Conservation (phyloP, 1,140 invertebrate species). For the Grapholita molesta region DNA sequence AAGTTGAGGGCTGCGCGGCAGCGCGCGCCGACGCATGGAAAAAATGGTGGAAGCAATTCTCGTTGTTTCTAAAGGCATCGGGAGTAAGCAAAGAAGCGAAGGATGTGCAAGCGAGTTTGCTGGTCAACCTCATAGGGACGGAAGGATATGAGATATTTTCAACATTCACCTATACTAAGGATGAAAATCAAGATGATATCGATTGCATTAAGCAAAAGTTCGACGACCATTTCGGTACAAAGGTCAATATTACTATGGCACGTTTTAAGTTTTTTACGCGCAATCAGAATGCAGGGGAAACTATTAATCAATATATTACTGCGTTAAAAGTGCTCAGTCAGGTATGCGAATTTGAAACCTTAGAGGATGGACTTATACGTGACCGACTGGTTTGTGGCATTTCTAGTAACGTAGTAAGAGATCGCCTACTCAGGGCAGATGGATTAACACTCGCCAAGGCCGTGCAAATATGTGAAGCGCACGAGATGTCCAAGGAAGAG, state of each 20-base stretch:
- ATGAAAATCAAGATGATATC: too few species aligned
- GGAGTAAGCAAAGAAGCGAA: slow-evolving; percentile 22
- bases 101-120: slow-evolving; percentile 24
- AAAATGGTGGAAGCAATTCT: slow-evolving; percentile 27
- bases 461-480: too few species aligned
- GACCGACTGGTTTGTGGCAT: background rate
- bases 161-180: too few species aligned
- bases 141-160: too few species aligned
- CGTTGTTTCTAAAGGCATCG: slow-evolving; percentile 27
- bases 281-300: slow-evolving; percentile 16
- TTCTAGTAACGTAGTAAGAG: background rate
- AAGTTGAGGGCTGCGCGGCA: slow-evolving; percentile 21
- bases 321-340: background rate
- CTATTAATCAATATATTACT: slow-evolving; percentile 20
- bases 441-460: too few species aligned
- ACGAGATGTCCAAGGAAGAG: too few species aligned
- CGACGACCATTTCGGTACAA: too few species aligned
- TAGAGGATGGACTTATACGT: background rate
- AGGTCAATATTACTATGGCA: too few species aligned
- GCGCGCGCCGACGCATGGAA: slow-evolving; percentile 20
- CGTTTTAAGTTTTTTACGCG: slow-evolving; percentile 18
- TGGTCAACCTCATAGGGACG: too few species aligned
- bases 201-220: too few species aligned
- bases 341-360: background rate
- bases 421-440: too few species aligned